Evolutionary conservation across 2,113 vertebrate species (phyloP).

Genomic region (Rhinoptilus africanus): DNA sequence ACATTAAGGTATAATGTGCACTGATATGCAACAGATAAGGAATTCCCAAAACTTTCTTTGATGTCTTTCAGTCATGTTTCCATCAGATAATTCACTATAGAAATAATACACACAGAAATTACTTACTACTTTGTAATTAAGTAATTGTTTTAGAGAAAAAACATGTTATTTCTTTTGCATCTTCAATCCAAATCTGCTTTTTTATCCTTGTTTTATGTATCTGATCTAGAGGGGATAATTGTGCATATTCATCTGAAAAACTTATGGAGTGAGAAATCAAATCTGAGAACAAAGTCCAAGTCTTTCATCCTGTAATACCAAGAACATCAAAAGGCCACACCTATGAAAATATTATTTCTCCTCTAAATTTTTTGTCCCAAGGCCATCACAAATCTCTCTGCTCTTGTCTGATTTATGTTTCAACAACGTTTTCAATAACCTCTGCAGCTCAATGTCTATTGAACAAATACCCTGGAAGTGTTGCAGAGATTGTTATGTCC

Average conservation of each 20-base stretch:
- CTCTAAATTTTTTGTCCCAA: conserved; percentile 7
- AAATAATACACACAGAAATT: background rate
- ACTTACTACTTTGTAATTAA: background rate
- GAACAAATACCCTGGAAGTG: background rate
- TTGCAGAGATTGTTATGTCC: background rate
- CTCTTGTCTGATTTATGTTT: conserved; percentile 8
- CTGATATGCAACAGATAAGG: background rate
- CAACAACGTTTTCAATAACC: background rate
- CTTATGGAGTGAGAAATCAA: background rate
- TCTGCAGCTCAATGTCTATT: background rate
- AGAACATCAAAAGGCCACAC: conserved; percentile 19
- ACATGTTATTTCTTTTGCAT: background rate
- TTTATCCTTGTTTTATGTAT: background rate
- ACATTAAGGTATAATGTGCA: conserved; percentile 3
- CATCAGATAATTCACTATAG: background rate
- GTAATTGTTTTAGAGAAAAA: background rate
- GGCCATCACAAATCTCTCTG: background rate
- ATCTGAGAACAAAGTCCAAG: background rate
- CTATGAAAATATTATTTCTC: conserved; percentile 35
- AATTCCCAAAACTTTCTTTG: conserved; percentile 22
- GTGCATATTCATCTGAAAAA: background rate
- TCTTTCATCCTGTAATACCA: background rate
- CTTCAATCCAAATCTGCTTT: background rate
- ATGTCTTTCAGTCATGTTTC: background rate
- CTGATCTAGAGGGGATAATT: background rate